These are phyloP conservation scores for Drosophila austrosaltans DNA, from an alignment of 2,888 invertebrate species.

Conservation along the genomic window DNA sequence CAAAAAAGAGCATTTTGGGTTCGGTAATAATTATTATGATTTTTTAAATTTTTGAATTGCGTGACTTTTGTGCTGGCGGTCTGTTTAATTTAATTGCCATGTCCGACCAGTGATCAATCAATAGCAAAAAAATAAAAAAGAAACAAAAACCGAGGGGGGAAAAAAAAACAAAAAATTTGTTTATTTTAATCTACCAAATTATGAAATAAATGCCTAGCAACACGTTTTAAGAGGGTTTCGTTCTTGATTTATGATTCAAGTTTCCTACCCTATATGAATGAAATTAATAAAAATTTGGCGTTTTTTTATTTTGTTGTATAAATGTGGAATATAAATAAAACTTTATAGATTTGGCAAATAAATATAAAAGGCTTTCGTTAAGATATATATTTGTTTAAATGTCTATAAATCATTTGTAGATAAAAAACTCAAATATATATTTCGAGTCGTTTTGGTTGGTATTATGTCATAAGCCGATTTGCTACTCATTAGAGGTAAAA, in stretches of 20 bases:
- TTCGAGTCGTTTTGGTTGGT: slow-evolving; percentile 20
- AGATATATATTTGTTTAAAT: neutral
- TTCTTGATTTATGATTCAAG: slow-evolving; percentile 1
- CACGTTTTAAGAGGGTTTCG: slow-evolving; percentile 4
- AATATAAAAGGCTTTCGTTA: neutral
- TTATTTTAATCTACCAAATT: neutral
- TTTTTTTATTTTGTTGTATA: neutral
- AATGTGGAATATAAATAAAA: neutral
- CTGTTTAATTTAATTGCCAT: slow-evolving; percentile 11
- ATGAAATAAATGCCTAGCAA: slow-evolving; percentile 1
- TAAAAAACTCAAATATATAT: too few relatives aligned
- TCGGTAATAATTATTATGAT: slow-evolving; percentile 42
- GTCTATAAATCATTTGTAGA: neutral
- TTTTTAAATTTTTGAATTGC: slow-evolving; percentile 52
- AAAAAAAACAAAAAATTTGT: neutral
- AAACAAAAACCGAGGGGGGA: neutral
- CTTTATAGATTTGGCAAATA: neutral
- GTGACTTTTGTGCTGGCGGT: slow-evolving; percentile 57
- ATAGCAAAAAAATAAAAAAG: slow-evolving; percentile 5
- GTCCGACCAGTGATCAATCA: slow-evolving; percentile 15
- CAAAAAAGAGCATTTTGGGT: slow-evolving; percentile 26
- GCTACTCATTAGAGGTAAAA: slow-evolving; percentile 63
- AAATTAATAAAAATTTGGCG: neutral
- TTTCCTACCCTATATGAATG: neutral
- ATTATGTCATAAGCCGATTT: slow-evolving; percentile 77